phyloP scores from a whole-genome alignment of 37 sponge, comb jelly and placozoan genomes.

The Ianthella basta region DNA sequence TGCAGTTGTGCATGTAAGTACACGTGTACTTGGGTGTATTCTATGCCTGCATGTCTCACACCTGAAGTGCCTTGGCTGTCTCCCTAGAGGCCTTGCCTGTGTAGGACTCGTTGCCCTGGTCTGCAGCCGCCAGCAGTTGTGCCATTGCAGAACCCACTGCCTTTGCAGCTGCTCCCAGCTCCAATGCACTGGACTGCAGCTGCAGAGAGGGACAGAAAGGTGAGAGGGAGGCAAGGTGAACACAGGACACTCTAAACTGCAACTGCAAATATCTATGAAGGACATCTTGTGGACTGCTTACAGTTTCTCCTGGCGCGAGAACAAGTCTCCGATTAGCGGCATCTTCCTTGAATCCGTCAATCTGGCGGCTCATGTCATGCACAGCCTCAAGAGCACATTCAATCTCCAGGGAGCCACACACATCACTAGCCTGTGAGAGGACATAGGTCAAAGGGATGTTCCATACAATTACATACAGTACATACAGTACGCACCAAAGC shows the following conservation, averaged over 20 bases:
- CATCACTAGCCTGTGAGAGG: conserved; percentile 72
- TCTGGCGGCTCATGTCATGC: conserved; percentile 52
- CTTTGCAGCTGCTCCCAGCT: conserved; percentile 92
- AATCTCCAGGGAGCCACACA: conserved; percentile 91
- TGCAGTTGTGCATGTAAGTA: background rate
- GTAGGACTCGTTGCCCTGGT: conserved; percentile 98
- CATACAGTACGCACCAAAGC: background rate
- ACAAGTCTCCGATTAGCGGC: conserved; percentile 54
- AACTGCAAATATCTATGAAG: background rate
- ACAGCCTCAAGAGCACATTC: conserved; percentile 86
- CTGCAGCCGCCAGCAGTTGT: conserved; percentile 96
- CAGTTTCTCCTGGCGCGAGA: conserved; percentile 70
- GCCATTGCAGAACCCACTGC: conserved; percentile 98
- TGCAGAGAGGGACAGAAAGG: background rate
- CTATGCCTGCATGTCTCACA: background rate
- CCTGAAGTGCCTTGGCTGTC: conserved; percentile 86
- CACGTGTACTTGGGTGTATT: background rate
- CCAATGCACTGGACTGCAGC: conserved; percentile 72
- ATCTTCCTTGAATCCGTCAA: conserved; percentile 62
- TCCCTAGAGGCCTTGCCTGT: conserved; percentile 97
- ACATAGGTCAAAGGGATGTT: background rate
- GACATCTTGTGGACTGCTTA: conserved; percentile 23
- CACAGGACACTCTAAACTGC: background rate
- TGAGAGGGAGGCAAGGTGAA: background rate
- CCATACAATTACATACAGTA: background rate